Conservation (phyloP, 2,113 vertebrate species). For the Noctilio leporinus region DNA sequence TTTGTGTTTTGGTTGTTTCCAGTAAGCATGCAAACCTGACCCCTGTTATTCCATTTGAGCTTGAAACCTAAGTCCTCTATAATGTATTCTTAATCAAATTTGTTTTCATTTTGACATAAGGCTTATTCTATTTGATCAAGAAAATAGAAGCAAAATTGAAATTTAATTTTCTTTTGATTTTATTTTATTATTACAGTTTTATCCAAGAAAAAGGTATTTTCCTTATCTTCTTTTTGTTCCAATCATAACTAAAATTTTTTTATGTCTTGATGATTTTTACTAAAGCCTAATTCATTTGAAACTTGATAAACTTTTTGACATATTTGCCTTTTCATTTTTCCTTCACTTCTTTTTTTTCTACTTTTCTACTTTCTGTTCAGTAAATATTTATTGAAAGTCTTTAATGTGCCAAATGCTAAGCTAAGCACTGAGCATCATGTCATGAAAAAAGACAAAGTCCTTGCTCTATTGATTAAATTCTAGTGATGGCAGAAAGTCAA, state of each 20-base stretch:
- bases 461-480: neutral
- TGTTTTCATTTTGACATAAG: constrained; percentile 3
- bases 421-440: neutral
- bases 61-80: neutral
- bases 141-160: constrained; percentile 9
- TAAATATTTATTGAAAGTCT: neutral
- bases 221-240: neutral
- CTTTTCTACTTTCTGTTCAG: neutral
- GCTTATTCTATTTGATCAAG: constrained; percentile 18
- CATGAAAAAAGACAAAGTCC: neutral
- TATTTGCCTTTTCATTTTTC: neutral
- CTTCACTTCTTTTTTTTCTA: neutral
- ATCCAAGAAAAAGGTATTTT: neutral
- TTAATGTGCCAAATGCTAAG: neutral
- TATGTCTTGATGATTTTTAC: neutral
- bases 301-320: neutral
- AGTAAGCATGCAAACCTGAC: neutral
- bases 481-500: neutral
- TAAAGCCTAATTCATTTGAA: neutral
- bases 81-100: constrained; percentile 1
- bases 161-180: neutral
- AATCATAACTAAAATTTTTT: neutral
- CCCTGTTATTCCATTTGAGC: neutral
- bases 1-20: neutral
- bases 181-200: neutral